These are phyloP conservation scores for Netelia virgata DNA, from an alignment of 2,888 invertebrate genomes.

Conservation along the genomic window DNA sequence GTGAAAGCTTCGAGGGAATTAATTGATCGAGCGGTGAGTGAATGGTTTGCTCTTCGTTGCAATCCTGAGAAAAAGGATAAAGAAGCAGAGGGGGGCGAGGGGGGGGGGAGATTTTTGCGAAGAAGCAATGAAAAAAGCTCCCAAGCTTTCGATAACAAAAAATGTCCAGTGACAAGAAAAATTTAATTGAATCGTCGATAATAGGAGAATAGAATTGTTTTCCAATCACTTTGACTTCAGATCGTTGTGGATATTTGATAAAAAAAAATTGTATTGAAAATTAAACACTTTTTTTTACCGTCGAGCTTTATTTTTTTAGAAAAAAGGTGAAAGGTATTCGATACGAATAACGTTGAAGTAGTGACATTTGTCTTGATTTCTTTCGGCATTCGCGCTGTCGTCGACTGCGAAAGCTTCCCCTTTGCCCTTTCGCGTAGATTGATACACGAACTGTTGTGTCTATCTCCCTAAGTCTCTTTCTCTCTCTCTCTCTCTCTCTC, in stretches of 20 bases:
- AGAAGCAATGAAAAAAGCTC: too few relatives aligned
- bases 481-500: constrained; percentile 23
- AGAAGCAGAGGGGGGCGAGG: too few relatives aligned
- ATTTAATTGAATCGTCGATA: too few relatives aligned
- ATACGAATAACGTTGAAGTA: not conserved
- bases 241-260: not conserved
- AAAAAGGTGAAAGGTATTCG: not conserved
- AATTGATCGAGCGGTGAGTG: constrained; percentile 60
- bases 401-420: constrained; percentile 14
- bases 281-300: not conserved
- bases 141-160: too few relatives aligned
- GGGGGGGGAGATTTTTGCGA: too few relatives aligned
- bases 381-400: constrained; percentile 14
- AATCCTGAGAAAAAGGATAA: not conserved
- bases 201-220: too few relatives aligned
- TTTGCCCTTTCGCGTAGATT: constrained; percentile 44
- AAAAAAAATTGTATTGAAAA: not conserved
- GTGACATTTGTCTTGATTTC: constrained; percentile 13
- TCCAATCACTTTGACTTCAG: too few relatives aligned
- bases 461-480: not conserved
- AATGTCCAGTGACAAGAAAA: too few relatives aligned
- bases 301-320: too few relatives aligned
- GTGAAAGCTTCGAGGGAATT: constrained; percentile 56
- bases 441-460: constrained; percentile 12
- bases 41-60: not conserved